phyloP scores from a whole-genome alignment of 2,113 vertebrate genomes.

The Ceratotherium simum region DNA sequence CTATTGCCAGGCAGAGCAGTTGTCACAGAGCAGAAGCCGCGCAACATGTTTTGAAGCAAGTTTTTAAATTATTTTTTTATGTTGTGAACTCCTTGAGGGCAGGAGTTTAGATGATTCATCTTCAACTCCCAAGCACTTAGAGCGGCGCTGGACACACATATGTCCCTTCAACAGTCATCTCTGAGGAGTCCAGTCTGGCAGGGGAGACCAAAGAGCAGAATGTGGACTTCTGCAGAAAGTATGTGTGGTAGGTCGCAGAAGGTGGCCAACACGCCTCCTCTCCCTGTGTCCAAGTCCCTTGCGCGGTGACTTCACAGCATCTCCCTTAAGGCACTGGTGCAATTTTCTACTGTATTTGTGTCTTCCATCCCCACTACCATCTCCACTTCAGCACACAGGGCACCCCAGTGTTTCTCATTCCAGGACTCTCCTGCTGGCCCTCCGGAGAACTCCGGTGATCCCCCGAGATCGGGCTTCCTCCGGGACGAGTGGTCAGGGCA shows the following conservation, averaged over 20 bases:
- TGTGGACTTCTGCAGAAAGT: background rate
- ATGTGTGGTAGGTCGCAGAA: background rate
- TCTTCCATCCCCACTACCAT: background rate
- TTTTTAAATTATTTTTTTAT: background rate
- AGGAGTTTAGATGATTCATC: background rate
- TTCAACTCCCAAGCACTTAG: background rate
- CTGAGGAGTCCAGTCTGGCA: background rate
- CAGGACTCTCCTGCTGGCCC: background rate
- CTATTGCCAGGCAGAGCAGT: background rate
- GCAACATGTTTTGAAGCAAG: too few species aligned
- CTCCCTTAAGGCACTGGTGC: background rate
- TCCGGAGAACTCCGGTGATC: background rate
- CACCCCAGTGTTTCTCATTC: background rate
- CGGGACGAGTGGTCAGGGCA: background rate
- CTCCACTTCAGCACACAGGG: background rate
- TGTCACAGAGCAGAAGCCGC: background rate
- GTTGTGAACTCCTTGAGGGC: background rate
- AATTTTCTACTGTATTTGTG: background rate
- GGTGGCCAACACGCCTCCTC: rapidly evolving
- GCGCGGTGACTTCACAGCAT: background rate
- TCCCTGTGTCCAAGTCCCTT: rapidly evolving
- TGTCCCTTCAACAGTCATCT: background rate
- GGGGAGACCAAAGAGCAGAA: background rate
- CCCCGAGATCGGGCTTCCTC: background rate
- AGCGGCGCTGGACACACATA: too few species aligned